Conservation (phyloP, 2,797 vertebrate species). For the Pyrrhura leucotis region DNA sequence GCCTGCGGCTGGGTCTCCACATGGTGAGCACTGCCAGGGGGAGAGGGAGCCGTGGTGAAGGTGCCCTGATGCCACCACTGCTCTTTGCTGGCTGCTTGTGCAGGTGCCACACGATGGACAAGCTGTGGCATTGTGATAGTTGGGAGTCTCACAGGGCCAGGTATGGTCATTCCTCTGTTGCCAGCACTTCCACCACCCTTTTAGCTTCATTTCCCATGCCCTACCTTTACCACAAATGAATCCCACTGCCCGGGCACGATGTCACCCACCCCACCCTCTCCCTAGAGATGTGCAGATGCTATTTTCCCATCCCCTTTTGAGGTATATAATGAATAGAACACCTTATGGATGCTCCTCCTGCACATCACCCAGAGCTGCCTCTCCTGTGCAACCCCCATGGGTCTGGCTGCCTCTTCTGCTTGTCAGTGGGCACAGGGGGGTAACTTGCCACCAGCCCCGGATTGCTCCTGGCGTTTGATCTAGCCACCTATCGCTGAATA, state of each 20-base stretch:
- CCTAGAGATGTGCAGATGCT: fast-evolving
- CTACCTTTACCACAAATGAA: not conserved
- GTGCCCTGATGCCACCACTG: fast-evolving
- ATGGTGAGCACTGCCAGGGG: fast-evolving
- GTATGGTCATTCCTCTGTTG: not conserved
- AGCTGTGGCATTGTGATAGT: fast-evolving
- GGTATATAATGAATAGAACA: fast-evolving
- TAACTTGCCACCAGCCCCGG: not conserved
- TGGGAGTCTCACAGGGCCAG: not conserved
- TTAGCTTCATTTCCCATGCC: not conserved
- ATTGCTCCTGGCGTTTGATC: not conserved
- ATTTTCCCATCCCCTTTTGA: fast-evolving
- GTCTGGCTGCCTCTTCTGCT: not conserved
- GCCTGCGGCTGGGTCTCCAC: not conserved
- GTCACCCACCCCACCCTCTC: not conserved
- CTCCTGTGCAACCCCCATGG: not conserved
- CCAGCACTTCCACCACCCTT: not conserved
- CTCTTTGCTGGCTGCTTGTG: not conserved
- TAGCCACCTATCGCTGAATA: not conserved
- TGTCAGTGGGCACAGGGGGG: not conserved
- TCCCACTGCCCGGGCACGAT: not conserved
- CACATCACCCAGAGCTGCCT: not conserved
- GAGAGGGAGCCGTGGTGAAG: fast-evolving
- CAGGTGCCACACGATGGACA: fast-evolving
- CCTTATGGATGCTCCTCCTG: not conserved